These are phyloP conservation scores for Halisarca cf. caerulea DNA, from an alignment of 37 sponge, comb jelly and placozoan species.

Conservation along the genomic window DNA sequence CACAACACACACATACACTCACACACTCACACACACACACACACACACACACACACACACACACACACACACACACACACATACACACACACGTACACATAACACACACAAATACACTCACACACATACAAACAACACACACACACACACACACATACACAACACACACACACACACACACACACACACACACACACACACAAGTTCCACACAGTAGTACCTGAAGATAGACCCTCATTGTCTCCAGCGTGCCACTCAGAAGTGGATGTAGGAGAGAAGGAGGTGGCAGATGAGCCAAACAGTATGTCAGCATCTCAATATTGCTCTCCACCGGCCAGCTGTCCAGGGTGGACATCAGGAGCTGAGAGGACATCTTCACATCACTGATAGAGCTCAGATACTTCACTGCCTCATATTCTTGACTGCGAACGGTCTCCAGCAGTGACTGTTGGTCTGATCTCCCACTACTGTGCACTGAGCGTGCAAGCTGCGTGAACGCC, in stretches of 20 bases:
- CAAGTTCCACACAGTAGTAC: too few relatives aligned
- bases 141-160: conserved; percentile 4
- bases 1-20: neutral
- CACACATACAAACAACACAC: conserved; percentile 17
- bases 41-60: conserved; percentile 17
- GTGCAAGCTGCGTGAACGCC: neutral
- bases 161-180: conserved; percentile 13
- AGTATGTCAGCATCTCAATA: conserved; percentile 49
- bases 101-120: conserved; percentile 28
- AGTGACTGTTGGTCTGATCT: neutral
- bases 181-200: conserved; percentile 2
- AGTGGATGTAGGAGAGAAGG: conserved; percentile 29
- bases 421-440: too few relatives aligned
- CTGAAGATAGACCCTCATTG: conserved; percentile 45
- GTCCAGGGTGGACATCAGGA: conserved; percentile 47
- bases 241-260: conserved; percentile 39
- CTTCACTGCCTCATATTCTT: neutral
- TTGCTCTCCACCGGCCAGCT: conserved; percentile 55
- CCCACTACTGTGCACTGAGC: neutral
- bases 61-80: conserved; percentile 19
- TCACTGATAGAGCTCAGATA: conserved; percentile 50
- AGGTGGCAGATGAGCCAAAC: conserved; percentile 41
- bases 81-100: conserved; percentile 30
- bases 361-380: conserved; percentile 37
- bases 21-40: conserved; percentile 12